phyloP scores from a whole-genome alignment of 2,888 invertebrate species.

The Operophtera brumata region DNA sequence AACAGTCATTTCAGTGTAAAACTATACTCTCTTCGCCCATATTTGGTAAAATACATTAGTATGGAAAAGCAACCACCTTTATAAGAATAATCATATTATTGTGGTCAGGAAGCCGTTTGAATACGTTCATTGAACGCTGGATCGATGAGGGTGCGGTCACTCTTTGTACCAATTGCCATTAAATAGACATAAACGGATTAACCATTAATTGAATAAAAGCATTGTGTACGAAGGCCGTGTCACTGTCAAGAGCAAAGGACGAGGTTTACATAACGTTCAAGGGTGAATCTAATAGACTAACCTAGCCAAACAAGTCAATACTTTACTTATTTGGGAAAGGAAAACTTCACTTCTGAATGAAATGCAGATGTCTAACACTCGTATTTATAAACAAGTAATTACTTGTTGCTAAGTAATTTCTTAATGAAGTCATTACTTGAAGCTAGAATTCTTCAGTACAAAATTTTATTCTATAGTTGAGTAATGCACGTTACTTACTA shows the following conservation, averaged over 20 bases:
- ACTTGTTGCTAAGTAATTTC: too few relatives aligned
- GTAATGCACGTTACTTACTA: too few relatives aligned
- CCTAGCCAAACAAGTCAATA: not conserved
- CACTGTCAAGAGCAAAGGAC: constrained; percentile 64
- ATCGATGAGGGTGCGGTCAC: constrained; percentile 50
- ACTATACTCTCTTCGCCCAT: too few relatives aligned
- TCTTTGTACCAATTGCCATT: constrained; percentile 58
- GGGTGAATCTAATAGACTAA: constrained; percentile 1
- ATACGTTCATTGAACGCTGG: constrained; percentile 30
- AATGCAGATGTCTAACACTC: too few relatives aligned
- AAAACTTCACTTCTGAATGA: too few relatives aligned
- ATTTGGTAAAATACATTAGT: too few relatives aligned
- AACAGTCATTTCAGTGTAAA: too few relatives aligned
- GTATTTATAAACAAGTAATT: too few relatives aligned
- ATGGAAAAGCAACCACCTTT: too few relatives aligned
- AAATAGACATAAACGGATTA: constrained; percentile 66
- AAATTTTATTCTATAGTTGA: too few relatives aligned
- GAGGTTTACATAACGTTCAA: constrained; percentile 6
- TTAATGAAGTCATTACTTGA: too few relatives aligned
- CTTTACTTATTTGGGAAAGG: not conserved
- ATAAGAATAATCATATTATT: constrained; percentile 26
- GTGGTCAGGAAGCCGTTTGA: constrained; percentile 59
- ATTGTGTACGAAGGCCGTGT: constrained; percentile 59
- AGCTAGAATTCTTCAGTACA: too few relatives aligned
- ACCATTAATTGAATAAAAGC: constrained; percentile 59